These are phyloP conservation scores for Cyclophora albipunctata DNA, from an alignment of 2,888 invertebrate species.

Conservation along the genomic window DNA sequence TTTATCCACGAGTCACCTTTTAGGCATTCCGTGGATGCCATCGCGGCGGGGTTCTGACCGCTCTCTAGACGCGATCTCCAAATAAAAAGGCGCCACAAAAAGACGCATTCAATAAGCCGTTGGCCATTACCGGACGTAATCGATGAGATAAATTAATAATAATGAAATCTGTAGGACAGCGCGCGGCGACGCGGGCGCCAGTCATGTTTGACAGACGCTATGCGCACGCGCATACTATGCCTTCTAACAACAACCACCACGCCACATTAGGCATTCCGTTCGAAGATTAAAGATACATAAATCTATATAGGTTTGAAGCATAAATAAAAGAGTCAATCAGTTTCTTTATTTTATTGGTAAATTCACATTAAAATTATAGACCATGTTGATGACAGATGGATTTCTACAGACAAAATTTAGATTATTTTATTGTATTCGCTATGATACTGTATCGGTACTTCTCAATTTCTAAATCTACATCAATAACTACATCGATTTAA, in stretches of 20 bases:
- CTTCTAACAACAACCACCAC: background rate
- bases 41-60: constrained; percentile 64
- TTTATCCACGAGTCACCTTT: constrained; percentile 75
- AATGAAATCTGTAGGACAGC: constrained; percentile 52
- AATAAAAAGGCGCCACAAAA: constrained; percentile 75
- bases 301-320: too few relatives aligned
- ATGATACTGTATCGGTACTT: constrained; percentile 71
- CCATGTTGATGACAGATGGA: constrained; percentile 69
- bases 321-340: constrained; percentile 7
- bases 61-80: constrained; percentile 68
- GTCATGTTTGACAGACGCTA: constrained; percentile 26
- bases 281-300: background rate
- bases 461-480: constrained; percentile 67
- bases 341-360: constrained; percentile 72
- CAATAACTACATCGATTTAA: constrained; percentile 61
- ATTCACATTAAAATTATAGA: constrained; percentile 75
- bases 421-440: constrained; percentile 47
- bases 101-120: constrained; percentile 72
- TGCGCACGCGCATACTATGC: background rate
- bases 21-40: constrained; percentile 71
- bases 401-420: constrained; percentile 69
- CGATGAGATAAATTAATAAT: constrained; percentile 73
- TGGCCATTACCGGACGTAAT: constrained; percentile 69
- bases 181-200: constrained; percentile 25
- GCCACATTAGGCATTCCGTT: background rate